Evolutionary conservation across 1,140 invertebrate genomes (phyloP).

Genomic region (Bathynomus jamesi): DNA sequence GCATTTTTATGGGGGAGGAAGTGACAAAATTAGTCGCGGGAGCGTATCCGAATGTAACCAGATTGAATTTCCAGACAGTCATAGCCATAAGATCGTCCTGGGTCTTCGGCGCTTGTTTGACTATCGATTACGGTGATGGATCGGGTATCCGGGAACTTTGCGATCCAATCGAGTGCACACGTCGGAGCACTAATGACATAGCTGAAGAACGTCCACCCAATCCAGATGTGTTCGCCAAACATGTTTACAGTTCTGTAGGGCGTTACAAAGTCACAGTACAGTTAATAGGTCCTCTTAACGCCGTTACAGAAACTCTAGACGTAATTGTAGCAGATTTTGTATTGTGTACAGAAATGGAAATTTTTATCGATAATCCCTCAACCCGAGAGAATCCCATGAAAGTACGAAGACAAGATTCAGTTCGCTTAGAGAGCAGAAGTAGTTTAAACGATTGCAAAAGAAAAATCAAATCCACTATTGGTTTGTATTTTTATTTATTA

Average conservation of each 20-base stretch:
- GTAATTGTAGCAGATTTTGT: neutral
- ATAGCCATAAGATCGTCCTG: neutral
- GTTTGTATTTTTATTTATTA: too few species aligned
- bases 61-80: neutral
- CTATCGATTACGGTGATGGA: neutral
- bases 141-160: neutral
- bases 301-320: neutral
- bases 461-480: too few species aligned
- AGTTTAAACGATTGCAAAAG: too few species aligned
- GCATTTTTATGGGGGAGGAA: neutral
- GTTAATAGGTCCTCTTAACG: neutral
- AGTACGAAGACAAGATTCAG: neutral
- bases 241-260: neutral
- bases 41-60: neutral
- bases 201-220: neutral
- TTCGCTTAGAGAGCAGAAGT: neutral
- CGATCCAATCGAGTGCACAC: neutral
- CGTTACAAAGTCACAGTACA: neutral
- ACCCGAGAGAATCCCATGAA: neutral
- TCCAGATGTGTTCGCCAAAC: neutral
- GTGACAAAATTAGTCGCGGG: neutral
- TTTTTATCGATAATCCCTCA: neutral
- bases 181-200: neutral
- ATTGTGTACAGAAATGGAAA: neutral
- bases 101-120: neutral